Conservation (phyloP, 2,888 invertebrate genomes). For the Tetragonula carbonaria region DNA sequence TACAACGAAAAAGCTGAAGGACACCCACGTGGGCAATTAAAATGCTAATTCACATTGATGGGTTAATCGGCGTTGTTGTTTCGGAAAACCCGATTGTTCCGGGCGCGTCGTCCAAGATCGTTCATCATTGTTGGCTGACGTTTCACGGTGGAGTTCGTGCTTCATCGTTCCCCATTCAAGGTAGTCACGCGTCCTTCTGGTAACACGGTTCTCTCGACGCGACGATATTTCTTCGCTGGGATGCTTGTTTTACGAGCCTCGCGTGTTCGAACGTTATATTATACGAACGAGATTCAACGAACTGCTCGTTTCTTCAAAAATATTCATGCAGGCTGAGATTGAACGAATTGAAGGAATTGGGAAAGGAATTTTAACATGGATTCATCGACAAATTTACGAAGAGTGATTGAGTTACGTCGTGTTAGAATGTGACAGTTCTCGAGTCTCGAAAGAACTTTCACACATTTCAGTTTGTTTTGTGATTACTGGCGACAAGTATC, state of each 20-base stretch:
- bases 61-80: conserved; percentile 62
- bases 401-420: too few species aligned
- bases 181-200: neutral
- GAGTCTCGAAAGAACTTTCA: neutral
- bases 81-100: conserved; percentile 51
- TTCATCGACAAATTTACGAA: too few species aligned
- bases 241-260: conserved; percentile 19
- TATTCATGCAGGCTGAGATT: neutral
- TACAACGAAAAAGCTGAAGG: conserved; percentile 31
- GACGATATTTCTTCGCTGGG: conserved; percentile 14
- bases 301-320: neutral
- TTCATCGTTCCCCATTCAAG: conserved; percentile 6
- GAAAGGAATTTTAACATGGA: neutral
- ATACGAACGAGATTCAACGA: neutral
- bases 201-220: conserved; percentile 16
- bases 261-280: neutral
- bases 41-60: conserved; percentile 64
- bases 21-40: conserved; percentile 68
- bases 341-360: neutral
- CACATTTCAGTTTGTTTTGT: neutral
- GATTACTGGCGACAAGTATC: too few species aligned
- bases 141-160: conserved; percentile 7
- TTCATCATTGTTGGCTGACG: conserved; percentile 37
- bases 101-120: conserved; percentile 10
- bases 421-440: neutral